Base-by-base conservation (phyloP, 2,888 invertebrate species). In the Epiblema foenella region DNA sequence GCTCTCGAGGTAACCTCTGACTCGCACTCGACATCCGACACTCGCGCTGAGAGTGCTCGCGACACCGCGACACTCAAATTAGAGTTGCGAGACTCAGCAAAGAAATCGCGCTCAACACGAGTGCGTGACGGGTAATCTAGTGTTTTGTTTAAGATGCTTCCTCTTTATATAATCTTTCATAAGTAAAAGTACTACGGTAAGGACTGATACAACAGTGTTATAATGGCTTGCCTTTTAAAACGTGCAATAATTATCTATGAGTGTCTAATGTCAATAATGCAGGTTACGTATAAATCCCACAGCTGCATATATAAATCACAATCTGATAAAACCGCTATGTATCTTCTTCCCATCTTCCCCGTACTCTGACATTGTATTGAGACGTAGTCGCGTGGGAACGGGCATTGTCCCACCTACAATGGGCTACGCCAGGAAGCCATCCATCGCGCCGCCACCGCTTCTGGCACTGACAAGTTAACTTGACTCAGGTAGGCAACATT, bases 21-120 rank as follows among this genome's bases (percentile, higher is more conserved):
- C 64, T 64, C 54, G 63, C 37, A 57, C 65, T 66, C 65, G 56
- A 66, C 56, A 46, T 29, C 56, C 65, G 67, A 62, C 71, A 62
- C 71, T 71, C 66, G 56, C 46, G 64, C 18, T 58, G 69, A 64
- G 64, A 59, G 69, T 57, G 69, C 64, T 59, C 59, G 65, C 60
- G 70, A 71, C 70, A 66, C 70, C 60, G 70, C 60, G 66, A 62
- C 71, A 67, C 71, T 71, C 71, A 71, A 71, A 71, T 71, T 71
- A 71, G 62, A 71, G 57, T 60, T 51, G 56, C 29, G 51, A 66
- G 71, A 67, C 60, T 57, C 56, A 57, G 64, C 64, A 51, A 63
- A 59, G 64, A 52, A 69, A 69, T 70, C 66, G 33, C 66, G 62
- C 60, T 60, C 64, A 58, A 46, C 66, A 64, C 52, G 56, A 69